Conservation (phyloP, 2,888 invertebrate genomes). For the Apodemia zela region DNA sequence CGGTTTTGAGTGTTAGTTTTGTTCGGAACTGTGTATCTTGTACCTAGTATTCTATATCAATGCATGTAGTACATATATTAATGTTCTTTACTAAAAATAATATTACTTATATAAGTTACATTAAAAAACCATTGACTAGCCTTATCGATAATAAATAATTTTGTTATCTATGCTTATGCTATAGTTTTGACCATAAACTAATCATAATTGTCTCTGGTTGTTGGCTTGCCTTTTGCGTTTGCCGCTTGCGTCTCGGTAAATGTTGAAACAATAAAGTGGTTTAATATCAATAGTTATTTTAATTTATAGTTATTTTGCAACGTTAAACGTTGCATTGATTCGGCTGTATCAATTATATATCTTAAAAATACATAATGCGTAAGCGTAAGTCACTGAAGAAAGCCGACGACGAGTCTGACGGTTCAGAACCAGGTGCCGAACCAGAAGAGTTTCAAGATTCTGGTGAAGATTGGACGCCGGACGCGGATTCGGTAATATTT, state of each 20-base stretch:
- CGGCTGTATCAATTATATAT: conserved; percentile 15
- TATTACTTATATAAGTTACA: no score
- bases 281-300: conserved; percentile 4
- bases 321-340: conserved; percentile 22
- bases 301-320: conserved; percentile 15
- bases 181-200: conserved; percentile 1
- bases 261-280: conserved; percentile 9
- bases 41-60: no score
- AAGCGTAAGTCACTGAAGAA: conserved; percentile 73
- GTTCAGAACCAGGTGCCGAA: conserved; percentile 66
- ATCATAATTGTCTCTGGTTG: conserved; percentile 20
- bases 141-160: no score
- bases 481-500: conserved; percentile 68
- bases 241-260: conserved; percentile 17
- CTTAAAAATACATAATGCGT: conserved; percentile 51
- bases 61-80: no score
- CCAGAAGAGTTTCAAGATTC: conserved; percentile 79
- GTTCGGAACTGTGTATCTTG: no score
- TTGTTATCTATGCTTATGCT: neutral
- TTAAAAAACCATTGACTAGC: no score
- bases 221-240: conserved; percentile 24
- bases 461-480: conserved; percentile 79
- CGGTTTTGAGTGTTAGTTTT: no score
- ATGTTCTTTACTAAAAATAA: no score
- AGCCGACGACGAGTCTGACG: conserved; percentile 69